phyloP scores from a whole-genome alignment of 2,797 vertebrate genomes.

The Ataeniobius toweri region DNA sequence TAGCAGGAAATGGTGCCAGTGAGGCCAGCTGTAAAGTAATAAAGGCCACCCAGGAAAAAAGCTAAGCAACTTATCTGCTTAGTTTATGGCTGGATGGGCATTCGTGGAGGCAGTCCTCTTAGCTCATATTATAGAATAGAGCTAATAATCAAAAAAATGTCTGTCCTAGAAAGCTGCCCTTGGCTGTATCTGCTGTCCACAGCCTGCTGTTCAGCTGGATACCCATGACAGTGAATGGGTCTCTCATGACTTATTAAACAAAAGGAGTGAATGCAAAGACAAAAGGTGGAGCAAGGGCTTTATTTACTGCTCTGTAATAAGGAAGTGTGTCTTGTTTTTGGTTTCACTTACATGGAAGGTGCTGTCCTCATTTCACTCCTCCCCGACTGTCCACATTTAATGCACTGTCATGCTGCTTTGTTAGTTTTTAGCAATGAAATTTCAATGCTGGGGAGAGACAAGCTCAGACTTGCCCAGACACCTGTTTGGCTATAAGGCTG shows the following conservation, averaged over 20 bases:
- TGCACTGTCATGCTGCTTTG: not conserved
- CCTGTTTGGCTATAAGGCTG: not conserved
- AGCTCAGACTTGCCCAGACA: not conserved
- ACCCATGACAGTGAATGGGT: not conserved
- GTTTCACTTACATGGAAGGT: constrained; percentile 3
- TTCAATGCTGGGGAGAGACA: not conserved
- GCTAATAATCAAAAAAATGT: constrained; percentile 3
- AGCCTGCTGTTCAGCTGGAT: not conserved
- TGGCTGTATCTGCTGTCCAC: not conserved
- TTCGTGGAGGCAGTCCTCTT: constrained; percentile 36
- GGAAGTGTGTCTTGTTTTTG: constrained; percentile 5
- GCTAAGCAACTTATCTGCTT: constrained; percentile 29
- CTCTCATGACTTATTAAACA: constrained; percentile 43
- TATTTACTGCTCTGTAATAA: constrained; percentile 30
- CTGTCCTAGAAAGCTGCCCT: not conserved
- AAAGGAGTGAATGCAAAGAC: not conserved
- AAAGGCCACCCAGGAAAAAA: not conserved
- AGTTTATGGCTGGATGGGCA: constrained; percentile 34
- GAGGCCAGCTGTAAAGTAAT: constrained; percentile 27
- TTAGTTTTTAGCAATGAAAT: not conserved
- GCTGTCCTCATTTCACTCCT: not conserved
- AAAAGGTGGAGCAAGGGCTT: not conserved
- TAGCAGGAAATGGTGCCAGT: not conserved
- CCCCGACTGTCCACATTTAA: not conserved
- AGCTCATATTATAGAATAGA: constrained; percentile 22